A percentile compares a stretch with the other conserved stretches of the same genome.
Conservation (phyloP, 2,797 vertebrate genomes). For the Sebastolobus alascanus region DNA sequence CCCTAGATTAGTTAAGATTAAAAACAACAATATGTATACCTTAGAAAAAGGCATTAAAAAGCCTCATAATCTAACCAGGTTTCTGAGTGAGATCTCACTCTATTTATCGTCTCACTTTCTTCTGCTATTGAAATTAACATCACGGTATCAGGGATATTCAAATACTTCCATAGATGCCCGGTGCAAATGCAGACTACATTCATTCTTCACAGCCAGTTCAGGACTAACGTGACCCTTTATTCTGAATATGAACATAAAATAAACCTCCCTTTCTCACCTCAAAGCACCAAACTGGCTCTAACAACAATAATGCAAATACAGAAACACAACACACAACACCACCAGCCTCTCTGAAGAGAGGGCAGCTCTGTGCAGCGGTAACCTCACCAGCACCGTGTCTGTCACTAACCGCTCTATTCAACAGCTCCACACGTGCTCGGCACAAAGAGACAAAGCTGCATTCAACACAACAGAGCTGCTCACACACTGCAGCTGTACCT, state of each 20-base stretch:
- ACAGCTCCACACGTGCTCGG: constrained; percentile 73
- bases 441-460: constrained; percentile 80
- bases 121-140: no score
- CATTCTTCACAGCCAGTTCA: background rate
- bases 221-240: background rate
- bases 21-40: background rate
- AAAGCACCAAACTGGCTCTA: background rate
- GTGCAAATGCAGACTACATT: background rate
- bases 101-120: no score
- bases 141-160: background rate
- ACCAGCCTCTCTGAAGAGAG: background rate
- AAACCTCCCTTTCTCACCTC: background rate
- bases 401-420: constrained; percentile 80
- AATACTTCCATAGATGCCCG: background rate
- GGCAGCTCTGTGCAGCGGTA: constrained; percentile 24
- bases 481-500: constrained; percentile 46
- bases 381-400: constrained; percentile 69
- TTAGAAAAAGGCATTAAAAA: background rate
- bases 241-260: background rate
- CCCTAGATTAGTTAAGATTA: background rate
- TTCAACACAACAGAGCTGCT: constrained; percentile 66
- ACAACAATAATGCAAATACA: background rate
- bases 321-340: background rate
- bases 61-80: background rate
- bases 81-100: no score